Evolutionary conservation across 2,113 vertebrate species (phyloP).

Genomic region (Boleophthalmus pectinirostris): DNA sequence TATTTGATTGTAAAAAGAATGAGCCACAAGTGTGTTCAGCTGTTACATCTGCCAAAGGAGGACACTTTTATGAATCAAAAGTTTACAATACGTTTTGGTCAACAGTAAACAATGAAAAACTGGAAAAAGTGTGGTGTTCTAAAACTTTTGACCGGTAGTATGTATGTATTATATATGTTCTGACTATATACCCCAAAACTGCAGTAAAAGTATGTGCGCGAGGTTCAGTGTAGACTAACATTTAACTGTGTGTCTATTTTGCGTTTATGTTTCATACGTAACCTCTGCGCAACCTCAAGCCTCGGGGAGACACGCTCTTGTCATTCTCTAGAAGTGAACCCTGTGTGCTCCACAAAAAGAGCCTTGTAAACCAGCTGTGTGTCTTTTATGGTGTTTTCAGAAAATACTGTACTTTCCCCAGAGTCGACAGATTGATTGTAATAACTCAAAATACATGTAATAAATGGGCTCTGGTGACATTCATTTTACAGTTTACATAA

Average conservation of each 20-base stretch:
- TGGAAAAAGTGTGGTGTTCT: no score
- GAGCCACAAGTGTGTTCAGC: no score
- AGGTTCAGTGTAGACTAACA: not conserved
- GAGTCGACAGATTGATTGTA: not conserved
- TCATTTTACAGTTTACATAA: no score
- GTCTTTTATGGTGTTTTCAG: not conserved
- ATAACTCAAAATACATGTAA: not conserved
- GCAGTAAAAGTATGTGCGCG: not conserved
- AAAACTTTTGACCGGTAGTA: no score
- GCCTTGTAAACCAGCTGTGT: not conserved
- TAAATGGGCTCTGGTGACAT: not conserved
- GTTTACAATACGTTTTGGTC: no score
- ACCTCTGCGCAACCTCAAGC: not conserved
- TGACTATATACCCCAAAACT: not conserved
- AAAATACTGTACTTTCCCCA: not conserved
- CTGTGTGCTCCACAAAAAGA: slow-evolving; percentile 3
- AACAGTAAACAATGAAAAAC: no score
- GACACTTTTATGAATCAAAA: no score
- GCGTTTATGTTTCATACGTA: not conserved
- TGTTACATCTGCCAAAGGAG: no score
- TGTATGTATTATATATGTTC: no score
- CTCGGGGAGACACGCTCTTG: not conserved
- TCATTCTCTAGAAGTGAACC: not conserved
- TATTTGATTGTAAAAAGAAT: no score
- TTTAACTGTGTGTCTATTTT: not conserved